Percentiles rank a stretch among this genome's conserved stretches.
phyloP scores from a whole-genome alignment of 2,888 invertebrate species.

The Drosophila borborema region DNA sequence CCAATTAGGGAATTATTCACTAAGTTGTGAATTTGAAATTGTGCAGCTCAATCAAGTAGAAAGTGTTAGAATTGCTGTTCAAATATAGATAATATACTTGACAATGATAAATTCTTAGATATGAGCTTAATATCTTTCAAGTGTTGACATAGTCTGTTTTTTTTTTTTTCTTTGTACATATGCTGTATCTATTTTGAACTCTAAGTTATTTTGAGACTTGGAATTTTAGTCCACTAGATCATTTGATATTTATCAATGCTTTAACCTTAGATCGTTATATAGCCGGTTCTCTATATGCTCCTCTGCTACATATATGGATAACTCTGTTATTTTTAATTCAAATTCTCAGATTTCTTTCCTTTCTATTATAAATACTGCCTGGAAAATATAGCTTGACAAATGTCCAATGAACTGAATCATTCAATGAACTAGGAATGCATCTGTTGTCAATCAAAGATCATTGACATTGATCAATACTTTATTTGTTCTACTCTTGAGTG shows the following conservation, averaged over 20 bases:
- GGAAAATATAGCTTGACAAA: no score
- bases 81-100: not conserved
- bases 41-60: not conserved
- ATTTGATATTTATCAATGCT: not conserved
- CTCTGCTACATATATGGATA: no score
- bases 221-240: not conserved
- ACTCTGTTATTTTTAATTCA: no score
- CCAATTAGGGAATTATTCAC: slow-evolving; percentile 7
- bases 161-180: not conserved
- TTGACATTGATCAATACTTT: not conserved
- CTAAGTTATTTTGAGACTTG: not conserved
- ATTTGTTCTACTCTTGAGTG: slow-evolving; percentile 24
- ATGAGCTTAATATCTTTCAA: not conserved
- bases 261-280: not conserved
- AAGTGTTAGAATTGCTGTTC: not conserved
- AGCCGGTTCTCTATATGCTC: not conserved
- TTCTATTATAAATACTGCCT: no score
- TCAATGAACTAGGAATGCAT: not conserved
- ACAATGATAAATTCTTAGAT: not conserved
- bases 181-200: not conserved
- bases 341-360: no score
- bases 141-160: no score
- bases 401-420: no score
- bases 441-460: not conserved
- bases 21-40: not conserved